Conservation (phyloP, 2,113 vertebrate genomes). For the Sula dactylatra region DNA sequence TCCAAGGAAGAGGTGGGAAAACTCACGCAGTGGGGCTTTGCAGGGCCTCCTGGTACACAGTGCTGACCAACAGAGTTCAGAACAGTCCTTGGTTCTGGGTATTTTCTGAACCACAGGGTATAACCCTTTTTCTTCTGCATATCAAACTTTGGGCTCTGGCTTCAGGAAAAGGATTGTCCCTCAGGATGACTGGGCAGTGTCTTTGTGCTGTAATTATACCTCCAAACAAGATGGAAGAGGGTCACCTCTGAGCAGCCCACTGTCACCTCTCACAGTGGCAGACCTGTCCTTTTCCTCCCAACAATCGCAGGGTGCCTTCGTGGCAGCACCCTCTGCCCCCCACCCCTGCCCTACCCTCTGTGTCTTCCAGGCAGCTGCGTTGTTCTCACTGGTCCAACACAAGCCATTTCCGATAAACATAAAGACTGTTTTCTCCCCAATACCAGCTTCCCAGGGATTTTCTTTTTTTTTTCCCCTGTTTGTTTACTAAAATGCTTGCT, state of each 20-base stretch:
- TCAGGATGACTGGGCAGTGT: background rate
- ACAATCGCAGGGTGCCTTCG: background rate
- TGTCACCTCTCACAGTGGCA: background rate
- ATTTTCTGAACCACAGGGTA: background rate
- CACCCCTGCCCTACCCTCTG: background rate
- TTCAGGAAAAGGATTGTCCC: background rate
- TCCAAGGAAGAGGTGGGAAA: background rate
- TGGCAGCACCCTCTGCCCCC: background rate
- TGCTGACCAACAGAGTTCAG: background rate
- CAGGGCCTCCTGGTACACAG: background rate
- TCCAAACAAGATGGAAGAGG: background rate
- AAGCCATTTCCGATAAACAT: background rate
- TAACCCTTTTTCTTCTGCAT: background rate
- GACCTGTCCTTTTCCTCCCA: background rate
- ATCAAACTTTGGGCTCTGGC: background rate
- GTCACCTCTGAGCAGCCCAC: background rate
- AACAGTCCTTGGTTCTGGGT: background rate
- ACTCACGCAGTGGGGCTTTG: background rate
- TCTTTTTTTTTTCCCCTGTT: background rate
- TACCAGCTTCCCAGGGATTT: background rate
- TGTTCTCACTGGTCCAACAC: background rate
- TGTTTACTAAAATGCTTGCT: conserved; percentile 5
- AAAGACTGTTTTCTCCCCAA: background rate
- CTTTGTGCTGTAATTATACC: background rate
- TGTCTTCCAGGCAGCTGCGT: background rate